These are phyloP conservation scores for Nymphalis polychloros DNA, from an alignment of 2,888 invertebrate genomes.

Conservation along the genomic window DNA sequence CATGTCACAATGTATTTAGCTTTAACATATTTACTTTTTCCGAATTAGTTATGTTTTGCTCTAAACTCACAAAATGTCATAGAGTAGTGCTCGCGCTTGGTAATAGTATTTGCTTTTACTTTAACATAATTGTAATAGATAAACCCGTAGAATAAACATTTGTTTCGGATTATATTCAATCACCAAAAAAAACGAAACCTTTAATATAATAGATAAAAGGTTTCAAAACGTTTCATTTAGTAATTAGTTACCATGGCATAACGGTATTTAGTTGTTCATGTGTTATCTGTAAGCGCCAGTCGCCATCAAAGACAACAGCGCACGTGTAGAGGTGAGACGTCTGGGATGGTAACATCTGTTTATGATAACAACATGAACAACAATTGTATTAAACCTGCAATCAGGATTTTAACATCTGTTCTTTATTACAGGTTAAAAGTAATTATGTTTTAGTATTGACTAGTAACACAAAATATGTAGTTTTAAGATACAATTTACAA, in stretches of 20 bases:
- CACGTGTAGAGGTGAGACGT: background rate
- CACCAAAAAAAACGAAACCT: background rate
- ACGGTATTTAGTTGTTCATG: background rate
- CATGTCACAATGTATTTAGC: no score
- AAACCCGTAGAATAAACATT: background rate
- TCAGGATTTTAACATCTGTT: constrained; percentile 1
- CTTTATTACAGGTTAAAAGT: background rate
- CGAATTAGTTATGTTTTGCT: no score
- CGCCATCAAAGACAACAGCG: constrained; percentile 4
- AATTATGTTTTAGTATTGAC: background rate
- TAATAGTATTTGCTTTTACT: background rate
- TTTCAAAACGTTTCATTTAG: background rate
- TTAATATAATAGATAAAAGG: background rate
- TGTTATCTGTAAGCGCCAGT: background rate
- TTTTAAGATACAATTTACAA: no score
- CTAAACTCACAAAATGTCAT: no score
- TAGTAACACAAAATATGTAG: no score
- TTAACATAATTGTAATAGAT: background rate
- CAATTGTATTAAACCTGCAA: background rate
- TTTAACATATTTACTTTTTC: no score
- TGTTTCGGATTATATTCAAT: background rate
- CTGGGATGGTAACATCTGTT: background rate
- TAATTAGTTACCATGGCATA: background rate
- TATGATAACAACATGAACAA: background rate
- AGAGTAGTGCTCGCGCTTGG: no score